A percentile compares a stretch with the other conserved stretches of the same genome.
Conservation (phyloP, 2,797 vertebrate genomes). For the Silurus aristotelis region DNA sequence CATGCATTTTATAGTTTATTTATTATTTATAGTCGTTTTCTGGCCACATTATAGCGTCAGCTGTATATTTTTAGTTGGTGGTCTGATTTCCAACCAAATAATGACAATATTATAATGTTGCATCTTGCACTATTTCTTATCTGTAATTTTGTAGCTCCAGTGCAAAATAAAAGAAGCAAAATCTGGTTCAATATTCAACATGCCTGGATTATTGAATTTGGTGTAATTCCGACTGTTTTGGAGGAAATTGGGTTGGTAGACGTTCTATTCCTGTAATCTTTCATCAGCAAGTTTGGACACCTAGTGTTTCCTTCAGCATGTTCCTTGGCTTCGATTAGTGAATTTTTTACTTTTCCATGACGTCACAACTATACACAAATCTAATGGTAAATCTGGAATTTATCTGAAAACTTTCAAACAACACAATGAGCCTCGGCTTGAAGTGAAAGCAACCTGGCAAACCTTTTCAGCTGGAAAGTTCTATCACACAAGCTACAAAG, state of each 20-base stretch:
- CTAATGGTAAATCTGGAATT: background rate
- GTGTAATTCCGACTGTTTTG: background rate
- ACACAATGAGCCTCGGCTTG: no score
- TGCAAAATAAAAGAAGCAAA: background rate
- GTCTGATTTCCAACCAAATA: background rate
- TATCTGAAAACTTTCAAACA: background rate
- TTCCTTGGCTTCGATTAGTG: background rate
- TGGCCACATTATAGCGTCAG: background rate
- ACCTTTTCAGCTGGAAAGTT: background rate
- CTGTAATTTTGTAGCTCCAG: background rate
- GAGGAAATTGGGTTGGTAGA: background rate
- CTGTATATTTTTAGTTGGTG: background rate
- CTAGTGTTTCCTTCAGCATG: no score
- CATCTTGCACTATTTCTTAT: background rate
- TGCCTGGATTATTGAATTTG: background rate
- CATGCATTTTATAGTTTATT: no score
- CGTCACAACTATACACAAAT: background rate
- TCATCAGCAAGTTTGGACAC: background rate
- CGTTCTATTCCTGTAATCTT: background rate
- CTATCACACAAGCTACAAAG: no score
- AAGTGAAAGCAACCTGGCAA: background rate
- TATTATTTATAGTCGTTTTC: background rate
- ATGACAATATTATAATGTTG: background rate
- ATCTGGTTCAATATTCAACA: no score
- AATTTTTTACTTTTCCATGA: background rate